Base-by-base conservation (phyloP, 2,797 vertebrate genomes). In the Pangasius mekongensis region DNA sequence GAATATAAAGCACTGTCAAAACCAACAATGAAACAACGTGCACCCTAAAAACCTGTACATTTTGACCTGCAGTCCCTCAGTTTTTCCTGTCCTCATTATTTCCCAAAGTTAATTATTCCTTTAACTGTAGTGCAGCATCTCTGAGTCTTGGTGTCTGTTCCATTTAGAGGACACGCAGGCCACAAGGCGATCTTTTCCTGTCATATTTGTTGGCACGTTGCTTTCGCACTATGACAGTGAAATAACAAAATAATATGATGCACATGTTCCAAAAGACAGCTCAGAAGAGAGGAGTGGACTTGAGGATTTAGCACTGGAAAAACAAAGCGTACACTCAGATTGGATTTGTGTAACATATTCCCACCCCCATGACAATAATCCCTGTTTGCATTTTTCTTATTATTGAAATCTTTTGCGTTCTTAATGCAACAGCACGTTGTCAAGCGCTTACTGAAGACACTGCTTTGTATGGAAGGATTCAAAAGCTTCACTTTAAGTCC, bases 161-260 rank as follows among this genome's bases (percentile, higher is more conserved):
- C 33, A 6, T 39, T 74, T 52, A 69, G n/a, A 89, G 54, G 58
- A 39, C 81, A 82, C 27, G 16, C 83, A 84, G 92, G 93, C 94
- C 92, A 89, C 90, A 92, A 91, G 92, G 94, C 94, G 93, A 95
- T 95, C 94, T 91, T 93, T 95, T 94, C 91, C 94, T 94, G 94
- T 95, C 95, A 95, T 91, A 94, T 95, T 93, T 94, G 94, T 94
- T 94, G 94, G 94, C 94, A 95, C 92, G 93, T 93, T 93, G 94
- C 94, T 94, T 93, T 95, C 92, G 92, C 91, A 92, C 93, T 94
- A 87, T 95, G 95, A 96, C 95, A 95, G 94, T 93, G 93, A 95
- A 96, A 96, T 96, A 96, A 96, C 66, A 93, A 95, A 95, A 95
- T 95, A 95, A 95, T 94, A 94, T 93, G 33, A 83, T 54, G 69